Conservation (phyloP, 2,888 invertebrate genomes). For the Diabrotica balteata region DNA sequence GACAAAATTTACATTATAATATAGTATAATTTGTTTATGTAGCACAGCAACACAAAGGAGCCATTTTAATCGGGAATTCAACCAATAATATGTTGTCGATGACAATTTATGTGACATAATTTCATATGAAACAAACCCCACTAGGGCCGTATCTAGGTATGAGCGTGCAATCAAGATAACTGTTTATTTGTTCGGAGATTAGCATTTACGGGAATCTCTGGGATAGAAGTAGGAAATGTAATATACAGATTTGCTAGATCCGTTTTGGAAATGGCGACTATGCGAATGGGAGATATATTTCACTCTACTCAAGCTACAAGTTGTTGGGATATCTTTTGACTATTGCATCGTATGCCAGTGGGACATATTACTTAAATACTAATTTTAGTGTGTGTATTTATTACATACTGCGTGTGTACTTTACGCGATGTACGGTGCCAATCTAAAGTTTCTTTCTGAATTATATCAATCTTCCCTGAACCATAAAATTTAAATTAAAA, state of each 20-base stretch:
- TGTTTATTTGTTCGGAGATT: constrained; percentile 27
- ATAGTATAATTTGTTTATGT: constrained; percentile 31
- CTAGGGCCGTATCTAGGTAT: constrained; percentile 27
- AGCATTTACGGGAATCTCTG: constrained; percentile 24
- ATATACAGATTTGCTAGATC: constrained; percentile 22
- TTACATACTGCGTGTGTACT: no score
- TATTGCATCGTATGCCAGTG: no score
- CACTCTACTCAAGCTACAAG: neutral
- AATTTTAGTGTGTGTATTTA: no score
- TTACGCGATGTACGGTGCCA: no score
- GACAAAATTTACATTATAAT: constrained; percentile 30
- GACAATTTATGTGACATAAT: constrained; percentile 32
- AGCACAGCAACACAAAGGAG: constrained; percentile 30
- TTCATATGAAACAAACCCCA: constrained; percentile 29
- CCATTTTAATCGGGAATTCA: constrained; percentile 30
- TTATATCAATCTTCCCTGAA: no score
- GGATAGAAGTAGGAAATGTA: constrained; percentile 17
- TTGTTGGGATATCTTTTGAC: neutral
- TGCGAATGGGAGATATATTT: neutral
- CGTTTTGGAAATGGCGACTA: constrained; percentile 8
- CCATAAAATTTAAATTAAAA: no score
- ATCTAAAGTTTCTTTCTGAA: no score
- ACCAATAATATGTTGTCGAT: constrained; percentile 31
- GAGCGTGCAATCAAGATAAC: constrained; percentile 31
- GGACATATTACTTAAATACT: no score